Evolutionary conservation across 2,113 vertebrate genomes (phyloP).

Genomic region (Numenius arquata): DNA sequence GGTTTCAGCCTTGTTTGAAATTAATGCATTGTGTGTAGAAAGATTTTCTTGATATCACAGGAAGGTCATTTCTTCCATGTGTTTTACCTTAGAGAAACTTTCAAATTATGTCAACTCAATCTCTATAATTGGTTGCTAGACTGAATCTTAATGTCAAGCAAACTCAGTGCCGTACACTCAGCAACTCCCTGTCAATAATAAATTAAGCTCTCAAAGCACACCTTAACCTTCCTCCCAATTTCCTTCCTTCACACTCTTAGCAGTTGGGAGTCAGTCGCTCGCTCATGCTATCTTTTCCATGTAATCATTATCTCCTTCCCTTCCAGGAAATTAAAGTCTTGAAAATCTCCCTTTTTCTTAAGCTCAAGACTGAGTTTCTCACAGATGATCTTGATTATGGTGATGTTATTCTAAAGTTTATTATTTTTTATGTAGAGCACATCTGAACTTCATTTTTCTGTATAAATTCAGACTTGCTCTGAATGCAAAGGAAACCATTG

Average conservation of each 20-base stretch:
- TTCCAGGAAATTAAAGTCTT: not conserved
- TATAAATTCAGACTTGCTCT: not conserved
- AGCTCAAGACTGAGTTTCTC: not conserved
- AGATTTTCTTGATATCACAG: not conserved
- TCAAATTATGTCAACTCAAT: not conserved
- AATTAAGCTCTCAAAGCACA: not conserved
- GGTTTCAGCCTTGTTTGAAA: not conserved
- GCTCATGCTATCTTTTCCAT: not conserved
- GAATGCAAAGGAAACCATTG: not conserved
- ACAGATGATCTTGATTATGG: not conserved
- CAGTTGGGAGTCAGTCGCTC: not conserved
- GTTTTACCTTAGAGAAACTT: not conserved
- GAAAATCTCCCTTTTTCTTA: not conserved
- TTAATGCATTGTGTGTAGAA: not conserved
- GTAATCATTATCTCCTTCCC: not conserved
- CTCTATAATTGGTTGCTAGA: not conserved
- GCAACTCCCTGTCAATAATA: not conserved
- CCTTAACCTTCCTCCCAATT: not conserved
- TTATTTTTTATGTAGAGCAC: not conserved
- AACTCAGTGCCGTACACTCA: not conserved
- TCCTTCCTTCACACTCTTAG: not conserved
- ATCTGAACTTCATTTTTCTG: not conserved
- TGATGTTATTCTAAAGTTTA: not conserved
- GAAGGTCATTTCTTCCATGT: not conserved
- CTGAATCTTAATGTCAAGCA: not conserved